A percentile compares a stretch with the other conserved stretches of the same genome.
phyloP scores from a whole-genome alignment of 2,797 vertebrate species.

The Syngnathus acus region DNA sequence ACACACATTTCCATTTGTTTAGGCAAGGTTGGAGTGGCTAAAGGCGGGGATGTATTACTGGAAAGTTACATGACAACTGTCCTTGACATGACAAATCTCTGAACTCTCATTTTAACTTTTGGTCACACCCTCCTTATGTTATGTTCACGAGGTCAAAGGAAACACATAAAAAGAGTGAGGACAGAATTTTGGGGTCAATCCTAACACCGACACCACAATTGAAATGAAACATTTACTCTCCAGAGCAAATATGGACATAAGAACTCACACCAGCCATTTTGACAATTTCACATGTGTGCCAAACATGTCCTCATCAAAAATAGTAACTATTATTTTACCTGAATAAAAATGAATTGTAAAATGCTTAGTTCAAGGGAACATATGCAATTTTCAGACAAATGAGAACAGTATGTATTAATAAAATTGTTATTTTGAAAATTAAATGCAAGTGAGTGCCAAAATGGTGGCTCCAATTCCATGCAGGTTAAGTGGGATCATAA shows the following conservation, averaged over 20 bases:
- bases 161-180: neutral
- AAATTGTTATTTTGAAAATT: too few species aligned
- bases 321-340: too few species aligned
- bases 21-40: neutral
- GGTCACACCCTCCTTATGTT: neutral
- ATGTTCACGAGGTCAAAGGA: neutral
- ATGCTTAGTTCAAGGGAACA: too few species aligned
- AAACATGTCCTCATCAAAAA: too few species aligned
- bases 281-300: too few species aligned
- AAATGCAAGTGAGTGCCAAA: too few species aligned
- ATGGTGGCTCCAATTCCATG: too few species aligned
- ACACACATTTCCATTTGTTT: slow-evolving; percentile 1
- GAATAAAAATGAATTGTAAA: too few species aligned
- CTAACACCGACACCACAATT: neutral
- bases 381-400: too few species aligned
- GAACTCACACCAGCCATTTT: neutral
- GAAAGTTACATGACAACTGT: neutral
- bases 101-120: neutral
- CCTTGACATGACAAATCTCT: neutral
- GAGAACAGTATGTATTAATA: too few species aligned
- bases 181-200: neutral
- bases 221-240: neutral
- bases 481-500: too few species aligned
- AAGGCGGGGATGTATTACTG: neutral
- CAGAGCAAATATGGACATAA: neutral